These are phyloP conservation scores for Lampris incognitus DNA, from an alignment of 2,113 vertebrate species.

Conservation along the genomic window DNA sequence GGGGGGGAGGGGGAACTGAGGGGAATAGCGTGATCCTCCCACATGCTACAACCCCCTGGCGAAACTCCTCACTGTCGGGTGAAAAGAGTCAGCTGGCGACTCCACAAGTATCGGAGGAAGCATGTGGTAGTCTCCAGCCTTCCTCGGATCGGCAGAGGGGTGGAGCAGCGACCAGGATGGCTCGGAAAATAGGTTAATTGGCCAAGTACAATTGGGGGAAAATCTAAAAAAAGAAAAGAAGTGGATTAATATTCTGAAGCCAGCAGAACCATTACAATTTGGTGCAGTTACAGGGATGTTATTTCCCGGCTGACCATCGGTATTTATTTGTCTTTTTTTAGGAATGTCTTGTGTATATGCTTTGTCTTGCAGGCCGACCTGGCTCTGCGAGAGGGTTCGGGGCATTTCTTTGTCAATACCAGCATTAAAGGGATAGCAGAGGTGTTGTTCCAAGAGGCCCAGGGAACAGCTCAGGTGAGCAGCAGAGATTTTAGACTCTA, in stretches of 20 bases:
- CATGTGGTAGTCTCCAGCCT: no score
- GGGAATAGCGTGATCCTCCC: no score
- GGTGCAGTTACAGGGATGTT: neutral
- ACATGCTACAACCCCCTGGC: no score
- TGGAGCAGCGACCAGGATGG: no score
- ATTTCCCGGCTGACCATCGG: neutral
- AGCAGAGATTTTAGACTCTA: neutral
- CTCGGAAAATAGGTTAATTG: no score
- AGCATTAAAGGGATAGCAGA: slow-evolving; percentile 82
- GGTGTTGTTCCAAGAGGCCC: slow-evolving; percentile 85
- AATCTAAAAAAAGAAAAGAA: neutral
- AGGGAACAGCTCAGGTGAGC: slow-evolving; percentile 85
- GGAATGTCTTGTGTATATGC: neutral
- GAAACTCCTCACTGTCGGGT: no score
- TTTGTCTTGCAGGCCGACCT: slow-evolving; percentile 84
- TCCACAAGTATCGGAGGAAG: no score
- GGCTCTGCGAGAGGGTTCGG: slow-evolving; percentile 89
- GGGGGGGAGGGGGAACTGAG: no score
- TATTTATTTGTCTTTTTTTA: neutral
- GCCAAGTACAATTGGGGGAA: no score
- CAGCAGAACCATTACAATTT: slow-evolving; percentile 16
- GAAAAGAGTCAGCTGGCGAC: no score
- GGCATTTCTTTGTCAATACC: slow-evolving; percentile 92
- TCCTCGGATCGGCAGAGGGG: no score
- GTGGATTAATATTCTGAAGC: slow-evolving; percentile 5